Conservation (phyloP, 1,140 invertebrate species). For the Frieseomelitta varia region DNA sequence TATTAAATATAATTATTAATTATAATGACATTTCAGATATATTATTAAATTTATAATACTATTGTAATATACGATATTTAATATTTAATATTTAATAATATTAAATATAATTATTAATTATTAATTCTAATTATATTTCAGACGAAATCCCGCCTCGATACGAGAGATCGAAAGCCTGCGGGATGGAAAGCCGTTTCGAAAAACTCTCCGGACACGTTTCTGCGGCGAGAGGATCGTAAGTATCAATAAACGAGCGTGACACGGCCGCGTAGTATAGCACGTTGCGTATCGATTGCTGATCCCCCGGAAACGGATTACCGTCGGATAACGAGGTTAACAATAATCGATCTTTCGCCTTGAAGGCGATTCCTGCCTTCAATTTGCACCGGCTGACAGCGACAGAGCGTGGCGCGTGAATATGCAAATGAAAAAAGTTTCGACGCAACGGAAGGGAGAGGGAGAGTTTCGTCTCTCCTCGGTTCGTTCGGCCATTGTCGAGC, state of each 20-base stretch:
- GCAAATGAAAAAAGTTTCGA: constrained; percentile 36
- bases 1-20: too few species aligned
- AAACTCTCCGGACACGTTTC: neutral
- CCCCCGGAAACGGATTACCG: constrained; percentile 36
- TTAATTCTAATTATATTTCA: too few species aligned
- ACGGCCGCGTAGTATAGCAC: constrained; percentile 29
- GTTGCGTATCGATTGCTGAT: constrained; percentile 42
- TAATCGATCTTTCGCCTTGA: constrained; percentile 8
- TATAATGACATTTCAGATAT: too few species aligned
- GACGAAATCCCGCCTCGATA: too few species aligned
- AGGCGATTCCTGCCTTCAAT: constrained; percentile 14
- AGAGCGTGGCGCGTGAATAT: constrained; percentile 26
- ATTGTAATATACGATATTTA: too few species aligned
- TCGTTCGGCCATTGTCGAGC: neutral
- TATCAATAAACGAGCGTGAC: constrained; percentile 8
- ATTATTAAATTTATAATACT: too few species aligned
- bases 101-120: too few species aligned
- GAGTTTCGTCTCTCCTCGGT: neutral
- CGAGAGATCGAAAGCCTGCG: too few species aligned
- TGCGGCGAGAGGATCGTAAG: neutral
- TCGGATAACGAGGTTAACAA: constrained; percentile 69
- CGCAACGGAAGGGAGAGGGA: neutral
- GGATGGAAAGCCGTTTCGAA: neutral
- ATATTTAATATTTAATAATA: too few species aligned
- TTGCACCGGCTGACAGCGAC: constrained; percentile 13